These are phyloP conservation scores for Itoplectis maculator DNA, from an alignment of 2,888 invertebrate species.

Conservation along the genomic window DNA sequence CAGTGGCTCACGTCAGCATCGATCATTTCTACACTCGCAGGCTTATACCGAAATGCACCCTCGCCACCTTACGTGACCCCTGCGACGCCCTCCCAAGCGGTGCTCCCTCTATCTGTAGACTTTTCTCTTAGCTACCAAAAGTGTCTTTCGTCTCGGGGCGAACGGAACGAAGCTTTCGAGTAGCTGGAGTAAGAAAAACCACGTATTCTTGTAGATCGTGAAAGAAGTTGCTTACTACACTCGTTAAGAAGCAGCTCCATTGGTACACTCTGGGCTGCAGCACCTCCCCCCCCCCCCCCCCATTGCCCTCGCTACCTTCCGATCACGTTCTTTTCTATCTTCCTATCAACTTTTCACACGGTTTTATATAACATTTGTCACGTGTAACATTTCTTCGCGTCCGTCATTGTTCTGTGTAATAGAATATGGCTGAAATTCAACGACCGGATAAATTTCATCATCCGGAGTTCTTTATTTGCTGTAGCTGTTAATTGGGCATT, in stretches of 20 bases:
- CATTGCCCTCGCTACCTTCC: constrained; percentile 80
- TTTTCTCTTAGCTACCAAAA: constrained; percentile 38
- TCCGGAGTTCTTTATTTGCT: neutral
- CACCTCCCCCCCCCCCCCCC: too few relatives aligned
- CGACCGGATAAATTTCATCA: neutral
- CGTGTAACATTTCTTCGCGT: neutral
- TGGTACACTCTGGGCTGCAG: constrained; percentile 28
- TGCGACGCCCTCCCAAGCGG: neutral
- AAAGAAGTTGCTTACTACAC: constrained; percentile 78
- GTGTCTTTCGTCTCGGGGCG: constrained; percentile 34
- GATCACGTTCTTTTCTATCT: constrained; percentile 75
- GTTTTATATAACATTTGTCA: neutral
- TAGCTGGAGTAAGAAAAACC: constrained; percentile 74
- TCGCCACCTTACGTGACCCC: constrained; percentile 55
- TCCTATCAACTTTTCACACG: neutral
- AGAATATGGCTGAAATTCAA: neutral
- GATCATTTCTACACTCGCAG: constrained; percentile 71
- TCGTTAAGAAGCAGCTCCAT: constrained; percentile 75
- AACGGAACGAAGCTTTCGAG: constrained; percentile 47
- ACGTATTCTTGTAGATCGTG: constrained; percentile 73
- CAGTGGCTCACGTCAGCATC: constrained; percentile 76
- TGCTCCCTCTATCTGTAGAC: neutral
- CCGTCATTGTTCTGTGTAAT: neutral
- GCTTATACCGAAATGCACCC: constrained; percentile 58
- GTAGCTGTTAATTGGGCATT: neutral